phyloP scores from a whole-genome alignment of 2,888 invertebrate species.

The Melinaea marsaeus region DNA sequence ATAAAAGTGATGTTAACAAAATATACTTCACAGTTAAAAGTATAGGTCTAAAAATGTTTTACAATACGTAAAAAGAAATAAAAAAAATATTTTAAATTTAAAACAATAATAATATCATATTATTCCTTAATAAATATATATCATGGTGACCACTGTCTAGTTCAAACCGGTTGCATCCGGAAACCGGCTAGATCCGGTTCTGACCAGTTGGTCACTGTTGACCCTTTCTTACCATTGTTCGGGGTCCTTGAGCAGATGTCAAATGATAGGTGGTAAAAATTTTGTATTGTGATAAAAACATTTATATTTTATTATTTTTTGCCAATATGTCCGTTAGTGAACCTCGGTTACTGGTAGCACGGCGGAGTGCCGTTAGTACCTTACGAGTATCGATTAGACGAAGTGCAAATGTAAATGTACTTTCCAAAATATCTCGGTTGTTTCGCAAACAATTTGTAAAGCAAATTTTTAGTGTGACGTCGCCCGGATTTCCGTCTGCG shows the following conservation, averaged over 20 bases:
- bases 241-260: conserved; percentile 57
- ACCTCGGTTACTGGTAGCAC: no score
- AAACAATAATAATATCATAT: no score
- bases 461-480: conserved; percentile 60
- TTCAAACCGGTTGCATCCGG: conserved; percentile 48
- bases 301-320: no score
- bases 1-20: no score
- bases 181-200: conserved; percentile 56
- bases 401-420: conserved; percentile 30
- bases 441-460: conserved; percentile 51
- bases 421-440: conserved; percentile 33
- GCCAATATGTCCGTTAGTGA: no score
- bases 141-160: conserved; percentile 30
- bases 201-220: conserved; percentile 52
- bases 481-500: conserved; percentile 58
- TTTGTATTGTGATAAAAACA: no score
- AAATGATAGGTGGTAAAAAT: conserved; percentile 10
- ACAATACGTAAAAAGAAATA: no score
- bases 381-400: not conserved
- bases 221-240: conserved; percentile 65
- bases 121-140: conserved; percentile 9
- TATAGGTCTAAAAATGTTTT: no score
- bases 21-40: no score
- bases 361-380: no score
- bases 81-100: no score